These are phyloP conservation scores for Xyliphius kryptos DNA, from an alignment of 2,113 vertebrate species.

Conservation along the genomic window DNA sequence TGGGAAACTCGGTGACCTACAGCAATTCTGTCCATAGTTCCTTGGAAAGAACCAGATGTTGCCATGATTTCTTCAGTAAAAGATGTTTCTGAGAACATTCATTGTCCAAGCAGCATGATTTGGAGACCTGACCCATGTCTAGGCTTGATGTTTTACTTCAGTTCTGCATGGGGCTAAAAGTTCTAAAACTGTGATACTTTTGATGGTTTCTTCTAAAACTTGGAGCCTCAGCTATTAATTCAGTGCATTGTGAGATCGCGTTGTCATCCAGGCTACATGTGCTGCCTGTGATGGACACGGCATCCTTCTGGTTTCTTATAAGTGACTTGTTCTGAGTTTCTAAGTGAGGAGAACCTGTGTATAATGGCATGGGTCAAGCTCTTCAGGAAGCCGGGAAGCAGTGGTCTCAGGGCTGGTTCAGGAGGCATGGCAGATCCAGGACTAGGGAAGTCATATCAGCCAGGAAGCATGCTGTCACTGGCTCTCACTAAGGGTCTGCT, in stretches of 20 bases:
- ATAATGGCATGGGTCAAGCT: conserved; percentile 94
- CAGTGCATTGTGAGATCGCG: too few relatives aligned
- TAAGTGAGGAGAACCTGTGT: conserved; percentile 52
- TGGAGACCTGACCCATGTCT: conserved; percentile 23
- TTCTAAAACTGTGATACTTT: background rate
- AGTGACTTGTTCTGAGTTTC: conserved; percentile 31
- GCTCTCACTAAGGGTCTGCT: conserved; percentile 92
- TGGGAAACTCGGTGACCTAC: conserved; percentile 45
- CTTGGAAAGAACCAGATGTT: conserved; percentile 50
- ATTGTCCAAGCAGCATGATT: too few relatives aligned
- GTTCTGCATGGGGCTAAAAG: conserved; percentile 10
- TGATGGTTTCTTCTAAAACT: conserved; percentile 24
- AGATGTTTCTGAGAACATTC: conserved; percentile 45
- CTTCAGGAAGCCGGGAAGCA: conserved; percentile 81
- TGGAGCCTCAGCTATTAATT: conserved; percentile 5
- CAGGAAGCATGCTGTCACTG: conserved; percentile 89
- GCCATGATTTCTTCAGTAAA: conserved; percentile 60
- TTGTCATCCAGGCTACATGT: too few relatives aligned
- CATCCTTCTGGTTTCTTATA: background rate
- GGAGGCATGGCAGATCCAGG: conserved; percentile 26
- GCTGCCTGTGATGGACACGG: conserved; percentile 10
- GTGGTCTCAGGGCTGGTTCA: conserved; percentile 30
- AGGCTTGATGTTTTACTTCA: conserved; percentile 1
- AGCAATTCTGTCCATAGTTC: too few relatives aligned
- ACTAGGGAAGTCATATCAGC: conserved; percentile 87